These are phyloP conservation scores for Ardeotis arabs DNA, from an alignment of 2,113 vertebrate genomes.

Conservation along the genomic window DNA sequence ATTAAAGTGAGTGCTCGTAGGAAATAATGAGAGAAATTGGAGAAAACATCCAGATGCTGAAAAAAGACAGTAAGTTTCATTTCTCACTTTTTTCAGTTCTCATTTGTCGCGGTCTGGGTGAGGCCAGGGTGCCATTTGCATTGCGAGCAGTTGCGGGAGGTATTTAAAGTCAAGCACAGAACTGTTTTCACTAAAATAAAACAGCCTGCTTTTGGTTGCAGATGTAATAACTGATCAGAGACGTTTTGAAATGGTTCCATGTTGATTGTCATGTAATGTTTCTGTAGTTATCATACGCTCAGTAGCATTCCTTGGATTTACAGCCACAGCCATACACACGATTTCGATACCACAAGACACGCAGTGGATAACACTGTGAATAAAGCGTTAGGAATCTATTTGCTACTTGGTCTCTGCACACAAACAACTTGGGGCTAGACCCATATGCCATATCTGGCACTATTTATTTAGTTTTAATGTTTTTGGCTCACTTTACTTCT, in stretches of 20 bases:
- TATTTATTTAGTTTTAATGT: background rate
- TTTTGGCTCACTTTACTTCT: background rate
- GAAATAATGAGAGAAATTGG: background rate
- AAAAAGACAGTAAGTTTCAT: accelerated
- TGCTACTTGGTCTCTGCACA: background rate
- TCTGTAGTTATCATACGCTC: background rate
- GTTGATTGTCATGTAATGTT: background rate
- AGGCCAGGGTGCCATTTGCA: background rate
- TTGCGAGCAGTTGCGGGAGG: background rate
- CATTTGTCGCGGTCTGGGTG: background rate
- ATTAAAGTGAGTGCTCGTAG: background rate
- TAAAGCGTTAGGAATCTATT: background rate
- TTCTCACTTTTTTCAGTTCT: background rate
- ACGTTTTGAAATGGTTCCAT: background rate
- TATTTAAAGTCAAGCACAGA: background rate
- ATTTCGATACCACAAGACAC: background rate
- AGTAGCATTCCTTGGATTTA: background rate
- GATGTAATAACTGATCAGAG: background rate
- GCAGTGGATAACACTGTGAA: background rate
- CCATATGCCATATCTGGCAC: background rate
- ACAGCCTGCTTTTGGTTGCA: background rate
- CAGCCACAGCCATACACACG: background rate
- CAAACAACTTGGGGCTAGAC: background rate
- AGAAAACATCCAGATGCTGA: background rate
- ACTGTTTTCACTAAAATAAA: background rate